Evolutionary conservation across 2,888 invertebrate species (phyloP), one percentile per base, ranked within the genome.

Genomic region (Leptothorax acervorum): DNA sequence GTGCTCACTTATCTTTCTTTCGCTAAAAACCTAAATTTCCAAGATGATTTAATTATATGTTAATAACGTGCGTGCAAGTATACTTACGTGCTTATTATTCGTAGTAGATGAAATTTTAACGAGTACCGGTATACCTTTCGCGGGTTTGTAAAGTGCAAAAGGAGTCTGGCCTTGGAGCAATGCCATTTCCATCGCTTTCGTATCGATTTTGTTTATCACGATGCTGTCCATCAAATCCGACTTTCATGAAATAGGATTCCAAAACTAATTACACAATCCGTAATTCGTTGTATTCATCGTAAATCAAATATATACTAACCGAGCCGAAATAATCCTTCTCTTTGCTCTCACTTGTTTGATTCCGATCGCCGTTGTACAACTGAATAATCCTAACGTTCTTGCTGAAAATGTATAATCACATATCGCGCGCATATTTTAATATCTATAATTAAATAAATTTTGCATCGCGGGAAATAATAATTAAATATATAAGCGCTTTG

Each of bases 151-250:
- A 71, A 97, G 95, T 0, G 97, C 97, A 92, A 97, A 97, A 0
- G 97, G 97, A 0, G 96, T 97, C 93, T 97, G 96, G 65, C 96
- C 96, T 3, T 96, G 96, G 8, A 96, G 95, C 85, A 96, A 91
- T 5, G 97, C 97, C 11, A 96, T 96, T 73, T 96, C 96, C 97
- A 97, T 97, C 5, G 97, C 97, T 85, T 96, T 96, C 0, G 97
- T 97, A 90, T 96, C 96, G 85, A 97, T 97, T 53, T 96, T 96
- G 87, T 97, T 97, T n/a, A 97, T 96, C 1, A 97, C 95, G 31
- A 97, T 96, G 0, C 96, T 96, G 83, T 95, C 96, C 83, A 94
- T 93, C 87, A 95, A 94, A 76, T 95, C 88, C 45, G 92, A 88
- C 91, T 93, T 85, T 79, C 39, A 39, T 76, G 63, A 84, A 78